Evolutionary conservation across 1,140 invertebrate species (phyloP), one percentile per base, ranked within the genome.

Genomic region (Calosoma granatense): DNA sequence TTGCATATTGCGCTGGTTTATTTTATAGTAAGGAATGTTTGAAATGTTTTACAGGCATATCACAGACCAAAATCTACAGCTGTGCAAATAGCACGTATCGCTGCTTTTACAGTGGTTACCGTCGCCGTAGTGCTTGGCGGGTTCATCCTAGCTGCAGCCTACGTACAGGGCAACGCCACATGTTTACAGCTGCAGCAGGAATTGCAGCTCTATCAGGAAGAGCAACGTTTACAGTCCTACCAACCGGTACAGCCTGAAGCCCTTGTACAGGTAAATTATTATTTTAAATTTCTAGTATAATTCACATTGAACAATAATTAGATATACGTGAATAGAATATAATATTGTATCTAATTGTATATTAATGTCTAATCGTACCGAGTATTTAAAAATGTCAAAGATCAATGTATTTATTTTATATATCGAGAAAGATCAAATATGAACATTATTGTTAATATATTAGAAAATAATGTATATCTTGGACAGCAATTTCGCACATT

Each of bases 81-180:
- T 39, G 85, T 91, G 14, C 87, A 91, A 71, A 86, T 91, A 54
- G 85, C 89, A 1, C 81, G 83, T 69, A 90, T 91, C 64, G 82
- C 84, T 14, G 87, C 86, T 17, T 74, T 86, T 55, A 91, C 88
- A 51, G 76, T 92, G 55, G 81, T 91, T 53, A 78, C 83, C 0
- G 83, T 88, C 26, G 83, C 86, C 4, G 77, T 90, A 60, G 79
- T 91, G 43, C 71, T 91, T 59, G 88, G 88, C 21, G 76, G 83
- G 55, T 89, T 89, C 67, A 86, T 90, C 63, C 71, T 92, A 59
- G 85, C 87, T 22, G 82, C 85, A 3, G 83, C 88, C 60, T 92
- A 87, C 77, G 79, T 92, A n/a, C 81, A 86, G 64, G 85, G 85
- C 22, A 80, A 82, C 57, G 79, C 82, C 22, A 82, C 84, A 11